phyloP scores from a whole-genome alignment of 2,113 vertebrate genomes.

The Forbesichthys agassizii region DNA sequence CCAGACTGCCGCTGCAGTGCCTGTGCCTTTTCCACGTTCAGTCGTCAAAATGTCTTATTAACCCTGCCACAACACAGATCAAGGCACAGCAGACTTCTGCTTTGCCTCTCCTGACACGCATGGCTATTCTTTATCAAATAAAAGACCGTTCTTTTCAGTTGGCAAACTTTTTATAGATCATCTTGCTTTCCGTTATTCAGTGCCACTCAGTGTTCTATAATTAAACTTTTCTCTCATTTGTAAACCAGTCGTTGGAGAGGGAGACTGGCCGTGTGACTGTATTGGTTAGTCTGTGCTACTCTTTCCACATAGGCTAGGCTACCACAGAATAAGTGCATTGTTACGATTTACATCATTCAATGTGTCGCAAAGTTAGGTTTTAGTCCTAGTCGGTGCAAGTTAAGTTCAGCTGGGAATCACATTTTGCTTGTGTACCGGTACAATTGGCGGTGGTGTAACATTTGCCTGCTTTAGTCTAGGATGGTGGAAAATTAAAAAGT shows the following conservation, averaged over 20 bases:
- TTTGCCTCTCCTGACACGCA: conserved; percentile 15
- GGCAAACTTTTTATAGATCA: conserved; percentile 49
- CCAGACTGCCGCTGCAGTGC: conserved; percentile 68
- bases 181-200: conserved; percentile 28
- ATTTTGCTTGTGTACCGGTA: conserved; percentile 5
- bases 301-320: background rate
- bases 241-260: conserved; percentile 7
- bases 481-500: conserved; percentile 12
- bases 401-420: background rate
- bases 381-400: background rate
- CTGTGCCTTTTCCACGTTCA: conserved; percentile 27
- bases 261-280: conserved; percentile 2
- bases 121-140: conserved; percentile 22
- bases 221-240: background rate
- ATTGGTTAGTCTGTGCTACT: too few species aligned
- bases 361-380: background rate
- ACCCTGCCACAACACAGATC: conserved; percentile 47
- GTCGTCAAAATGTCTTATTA: conserved; percentile 54
- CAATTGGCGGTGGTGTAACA: background rate
- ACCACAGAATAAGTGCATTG: conserved; percentile 1
- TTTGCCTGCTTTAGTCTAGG: background rate
- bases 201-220: conserved; percentile 23
- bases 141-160: conserved; percentile 20
- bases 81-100: conserved; percentile 23
- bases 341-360: background rate